Percentiles rank a stretch among this genome's conserved stretches.
Conservation (phyloP, 2,113 vertebrate genomes). For the Cheirogaleus medius region DNA sequence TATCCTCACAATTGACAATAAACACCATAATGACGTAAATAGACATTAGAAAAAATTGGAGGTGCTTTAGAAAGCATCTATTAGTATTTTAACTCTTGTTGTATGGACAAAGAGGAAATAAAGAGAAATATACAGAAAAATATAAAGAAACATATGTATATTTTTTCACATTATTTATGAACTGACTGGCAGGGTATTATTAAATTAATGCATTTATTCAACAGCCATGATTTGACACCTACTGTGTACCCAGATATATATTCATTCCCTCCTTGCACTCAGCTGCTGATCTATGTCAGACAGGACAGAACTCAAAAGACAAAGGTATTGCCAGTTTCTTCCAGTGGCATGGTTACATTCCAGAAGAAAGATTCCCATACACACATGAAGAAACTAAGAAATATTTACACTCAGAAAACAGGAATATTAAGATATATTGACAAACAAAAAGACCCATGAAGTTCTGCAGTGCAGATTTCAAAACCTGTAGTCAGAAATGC, state of each 20-base stretch:
- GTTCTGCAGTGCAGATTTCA: not conserved
- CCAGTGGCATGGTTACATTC: not conserved
- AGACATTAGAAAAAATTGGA: not conserved
- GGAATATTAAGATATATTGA: not conserved
- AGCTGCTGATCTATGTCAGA: not conserved
- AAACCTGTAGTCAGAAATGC: not conserved
- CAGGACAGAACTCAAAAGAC: not conserved
- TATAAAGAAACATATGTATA: not conserved
- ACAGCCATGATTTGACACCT: not conserved
- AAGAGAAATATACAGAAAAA: not conserved
- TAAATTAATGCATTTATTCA: not conserved
- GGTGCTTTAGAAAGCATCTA: not conserved
- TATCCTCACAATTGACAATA: not conserved
- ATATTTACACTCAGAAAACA: not conserved
- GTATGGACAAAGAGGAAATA: not conserved
- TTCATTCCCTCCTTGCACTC: not conserved
- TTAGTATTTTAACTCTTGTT: not conserved
- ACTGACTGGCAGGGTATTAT: not conserved
- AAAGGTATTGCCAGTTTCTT: not conserved
- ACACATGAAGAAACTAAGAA: not conserved
- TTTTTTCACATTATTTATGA: not conserved
- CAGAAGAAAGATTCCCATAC: not conserved
- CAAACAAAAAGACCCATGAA: not conserved
- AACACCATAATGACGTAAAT: not conserved
- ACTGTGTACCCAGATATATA: not conserved